These are phyloP conservation scores for Esox masquinongy DNA, from an alignment of 2,797 vertebrate species.

Conservation along the genomic window DNA sequence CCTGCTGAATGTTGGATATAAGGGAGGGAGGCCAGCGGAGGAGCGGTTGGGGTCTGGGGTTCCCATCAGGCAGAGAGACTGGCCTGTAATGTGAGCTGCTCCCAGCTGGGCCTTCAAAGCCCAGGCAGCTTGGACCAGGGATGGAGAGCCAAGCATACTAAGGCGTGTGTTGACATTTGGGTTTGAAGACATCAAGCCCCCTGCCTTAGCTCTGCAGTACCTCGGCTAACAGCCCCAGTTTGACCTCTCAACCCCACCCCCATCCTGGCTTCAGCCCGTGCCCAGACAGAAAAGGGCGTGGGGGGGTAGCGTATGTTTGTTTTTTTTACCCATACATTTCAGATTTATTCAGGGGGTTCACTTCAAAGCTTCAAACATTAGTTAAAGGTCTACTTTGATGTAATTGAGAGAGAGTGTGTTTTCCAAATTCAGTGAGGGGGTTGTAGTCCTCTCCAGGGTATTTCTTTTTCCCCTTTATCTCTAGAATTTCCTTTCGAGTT, in stretches of 20 bases:
- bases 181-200: constrained; percentile 48
- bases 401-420: constrained; percentile 45
- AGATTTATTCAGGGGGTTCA: constrained; percentile 50
- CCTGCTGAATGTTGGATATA: constrained; percentile 49
- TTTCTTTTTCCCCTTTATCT: constrained; percentile 22
- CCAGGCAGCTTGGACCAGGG: constrained; percentile 40
- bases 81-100: constrained; percentile 52
- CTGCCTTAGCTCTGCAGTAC: constrained; percentile 30
- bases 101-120: constrained; percentile 69
- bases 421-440: constrained; percentile 48
- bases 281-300: constrained; percentile 16
- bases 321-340: constrained; percentile 59
- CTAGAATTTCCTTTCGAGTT: constrained; percentile 35
- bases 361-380: constrained; percentile 53
- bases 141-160: constrained; percentile 46
- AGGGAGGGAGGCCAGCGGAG: constrained; percentile 18
- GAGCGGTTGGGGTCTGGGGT: constrained; percentile 31
- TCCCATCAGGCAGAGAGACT: constrained; percentile 54
- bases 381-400: constrained; percentile 59
- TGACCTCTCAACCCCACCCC: constrained; percentile 42
- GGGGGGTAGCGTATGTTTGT: constrained; percentile 43
- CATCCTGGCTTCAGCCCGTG: background rate
- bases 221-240: constrained; percentile 2
- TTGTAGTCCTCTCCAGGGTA: constrained; percentile 50
- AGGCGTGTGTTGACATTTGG: constrained; percentile 66